These are phyloP conservation scores for Orussus abietinus DNA, from an alignment of 1,140 invertebrate genomes.

Conservation along the genomic window DNA sequence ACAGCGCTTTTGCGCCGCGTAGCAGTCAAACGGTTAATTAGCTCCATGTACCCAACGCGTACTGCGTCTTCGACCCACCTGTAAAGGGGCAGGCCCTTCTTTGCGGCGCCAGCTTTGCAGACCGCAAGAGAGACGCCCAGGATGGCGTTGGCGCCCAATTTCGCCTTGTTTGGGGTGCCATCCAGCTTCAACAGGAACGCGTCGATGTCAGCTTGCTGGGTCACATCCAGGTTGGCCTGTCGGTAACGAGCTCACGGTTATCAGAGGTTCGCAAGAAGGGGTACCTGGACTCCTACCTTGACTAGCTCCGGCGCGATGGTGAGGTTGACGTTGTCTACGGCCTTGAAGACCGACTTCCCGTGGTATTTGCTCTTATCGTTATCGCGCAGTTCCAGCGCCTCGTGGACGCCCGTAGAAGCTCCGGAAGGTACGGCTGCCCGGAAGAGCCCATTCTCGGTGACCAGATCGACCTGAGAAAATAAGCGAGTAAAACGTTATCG, in stretches of 20 bases:
- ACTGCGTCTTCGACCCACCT: slow-evolving; percentile 47
- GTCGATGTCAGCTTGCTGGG: slow-evolving; percentile 90
- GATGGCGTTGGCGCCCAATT: slow-evolving; percentile 96
- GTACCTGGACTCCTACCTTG: slow-evolving; percentile 65
- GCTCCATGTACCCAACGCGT: no score
- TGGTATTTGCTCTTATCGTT: slow-evolving; percentile 85
- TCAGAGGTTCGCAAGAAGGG: no score
- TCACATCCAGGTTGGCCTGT: slow-evolving; percentile 73
- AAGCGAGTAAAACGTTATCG: slow-evolving; percentile 29
- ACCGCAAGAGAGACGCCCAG: slow-evolving; percentile 95
- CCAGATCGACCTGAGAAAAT: slow-evolving; percentile 48
- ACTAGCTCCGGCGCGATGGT: slow-evolving; percentile 82
- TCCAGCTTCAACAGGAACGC: slow-evolving; percentile 89
- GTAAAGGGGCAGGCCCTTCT: slow-evolving; percentile 87
- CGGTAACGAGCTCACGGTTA: no score
- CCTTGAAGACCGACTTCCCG: slow-evolving; percentile 93
- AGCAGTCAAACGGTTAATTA: no score
- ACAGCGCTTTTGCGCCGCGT: no score
- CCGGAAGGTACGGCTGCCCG: slow-evolving; percentile 96
- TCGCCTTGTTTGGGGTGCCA: slow-evolving; percentile 95
- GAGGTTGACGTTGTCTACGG: slow-evolving; percentile 89
- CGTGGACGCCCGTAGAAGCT: slow-evolving; percentile 95
- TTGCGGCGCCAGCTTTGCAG: slow-evolving; percentile 93
- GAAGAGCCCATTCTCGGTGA: slow-evolving; percentile 82
- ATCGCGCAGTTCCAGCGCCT: slow-evolving; percentile 95